Evolutionary conservation across 2,888 invertebrate genomes (phyloP).

Genomic region (Coremacera marginata): DNA sequence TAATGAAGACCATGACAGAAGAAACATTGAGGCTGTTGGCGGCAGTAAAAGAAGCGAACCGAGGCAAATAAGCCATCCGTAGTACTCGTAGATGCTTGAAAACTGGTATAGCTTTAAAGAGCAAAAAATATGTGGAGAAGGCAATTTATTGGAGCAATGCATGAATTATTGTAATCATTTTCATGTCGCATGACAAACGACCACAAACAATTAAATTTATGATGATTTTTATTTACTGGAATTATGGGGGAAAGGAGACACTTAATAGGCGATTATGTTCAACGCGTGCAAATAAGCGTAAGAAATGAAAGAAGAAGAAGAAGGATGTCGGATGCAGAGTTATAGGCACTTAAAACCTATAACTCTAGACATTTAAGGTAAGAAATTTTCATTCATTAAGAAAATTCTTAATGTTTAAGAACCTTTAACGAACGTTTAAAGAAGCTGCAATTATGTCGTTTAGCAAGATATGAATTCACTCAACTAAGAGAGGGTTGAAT

Average conservation of each 20-base stretch:
- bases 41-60: not conserved
- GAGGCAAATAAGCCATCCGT: not conserved
- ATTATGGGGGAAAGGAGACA: not conserved
- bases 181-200: slow-evolving; percentile 13
- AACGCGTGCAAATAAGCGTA: not conserved
- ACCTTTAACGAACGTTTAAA: too few species aligned
- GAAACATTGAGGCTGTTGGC: slow-evolving; percentile 11
- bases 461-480: too few species aligned
- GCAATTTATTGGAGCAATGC: slow-evolving; percentile 18
- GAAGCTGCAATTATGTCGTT: too few species aligned
- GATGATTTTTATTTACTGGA: slow-evolving; percentile 25
- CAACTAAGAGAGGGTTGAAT: too few species aligned
- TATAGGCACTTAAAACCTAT: too few species aligned
- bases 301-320: not conserved
- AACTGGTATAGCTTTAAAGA: not conserved
- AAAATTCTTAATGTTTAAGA: too few species aligned
- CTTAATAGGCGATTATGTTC: slow-evolving; percentile 9
- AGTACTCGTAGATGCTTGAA: not conserved
- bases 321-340: too few species aligned
- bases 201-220: slow-evolving; percentile 24
- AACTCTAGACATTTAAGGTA: too few species aligned
- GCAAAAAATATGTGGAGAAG: not conserved
- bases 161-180: slow-evolving; percentile 28
- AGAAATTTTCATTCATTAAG: too few species aligned
- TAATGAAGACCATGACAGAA: slow-evolving; percentile 24